Base-by-base conservation (phyloP, 2,113 vertebrate genomes). In the Pionites leucogaster region DNA sequence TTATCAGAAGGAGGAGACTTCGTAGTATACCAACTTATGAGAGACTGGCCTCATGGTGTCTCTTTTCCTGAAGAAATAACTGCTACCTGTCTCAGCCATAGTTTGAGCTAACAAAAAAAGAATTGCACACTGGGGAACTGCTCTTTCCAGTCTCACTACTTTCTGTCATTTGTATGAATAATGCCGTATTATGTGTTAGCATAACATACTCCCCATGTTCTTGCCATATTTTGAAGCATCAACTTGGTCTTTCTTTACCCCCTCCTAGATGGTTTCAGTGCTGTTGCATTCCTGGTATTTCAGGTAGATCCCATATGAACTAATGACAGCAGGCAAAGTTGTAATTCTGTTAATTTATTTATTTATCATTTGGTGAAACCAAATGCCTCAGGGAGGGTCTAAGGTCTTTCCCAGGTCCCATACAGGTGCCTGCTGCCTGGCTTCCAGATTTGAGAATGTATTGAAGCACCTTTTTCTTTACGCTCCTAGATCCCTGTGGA, bases 71-170 rank as follows among this genome's bases (percentile, higher is more conserved):
- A 47, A 90, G 50, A 82, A 92, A 52, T 65, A 87, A 79, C 60
- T 88, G 68, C 86, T 96, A 24, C 37, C 63, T 77, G 13, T 81
- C 78, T 78, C 35, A 65, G 60, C 47, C 91, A 9, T 81, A 92
- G 53, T 69, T 77, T 84, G 82, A 85, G 39, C 50, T 85, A 87
- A 89, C 65, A 24, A 70, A 74, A 72, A 86, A 96, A 64, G 55
- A 87, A 96, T 92, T 97, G 67, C 65, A 74, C 94, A 14, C 41
- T 37, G 50, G 92, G 93, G 92, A 97, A 47, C 82, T 84, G 52
- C 55, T 93, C 87, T 86, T 91, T 95, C 88, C 76, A 95, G 86
- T 59, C 42, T 77, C 70, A 47, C 81, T 93, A 90, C 74, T 68
- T 88, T 76, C 86, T 93, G 80, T 93, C 92, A 78, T 93, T 87